These are phyloP conservation scores for Marisa cornuarietis DNA, from an alignment of 1,140 invertebrate genomes.

Conservation along the genomic window DNA sequence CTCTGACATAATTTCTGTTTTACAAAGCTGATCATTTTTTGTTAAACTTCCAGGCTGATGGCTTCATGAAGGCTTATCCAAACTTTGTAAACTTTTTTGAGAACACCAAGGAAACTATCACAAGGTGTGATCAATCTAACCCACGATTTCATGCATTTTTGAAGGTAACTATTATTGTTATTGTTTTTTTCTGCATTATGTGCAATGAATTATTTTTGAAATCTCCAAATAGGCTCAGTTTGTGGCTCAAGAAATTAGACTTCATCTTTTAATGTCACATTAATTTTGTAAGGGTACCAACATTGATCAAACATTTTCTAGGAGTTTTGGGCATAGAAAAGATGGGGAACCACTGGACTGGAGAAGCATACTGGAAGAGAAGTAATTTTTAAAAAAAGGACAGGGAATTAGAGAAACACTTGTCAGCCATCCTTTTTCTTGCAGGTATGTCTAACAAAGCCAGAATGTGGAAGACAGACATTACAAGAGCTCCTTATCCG, in stretches of 20 bases:
- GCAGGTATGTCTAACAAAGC: constrained; percentile 66
- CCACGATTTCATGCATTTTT: constrained; percentile 97
- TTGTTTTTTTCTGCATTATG: too few relatives aligned
- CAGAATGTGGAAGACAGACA: constrained; percentile 94
- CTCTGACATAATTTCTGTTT: constrained; percentile 1
- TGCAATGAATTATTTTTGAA: too few relatives aligned
- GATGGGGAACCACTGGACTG: too few relatives aligned
- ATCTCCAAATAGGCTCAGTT: too few relatives aligned
- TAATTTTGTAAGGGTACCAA: too few relatives aligned
- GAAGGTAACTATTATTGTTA: constrained; percentile 74
- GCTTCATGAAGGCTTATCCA: constrained; percentile 91
- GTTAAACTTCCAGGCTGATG: constrained; percentile 63
- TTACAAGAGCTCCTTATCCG: constrained; percentile 94
- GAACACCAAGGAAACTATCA: constrained; percentile 91
- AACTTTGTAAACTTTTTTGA: constrained; percentile 98
- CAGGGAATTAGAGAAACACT: too few relatives aligned
- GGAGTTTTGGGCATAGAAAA: too few relatives aligned
- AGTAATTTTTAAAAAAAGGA: too few relatives aligned
- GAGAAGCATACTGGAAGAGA: too few relatives aligned
- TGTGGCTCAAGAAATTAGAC: too few relatives aligned
- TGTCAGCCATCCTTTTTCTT: constrained; percentile 24
- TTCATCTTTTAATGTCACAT: too few relatives aligned
- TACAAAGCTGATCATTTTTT: constrained; percentile 1
- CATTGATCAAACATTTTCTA: too few relatives aligned
- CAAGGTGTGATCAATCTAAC: constrained; percentile 88